phyloP scores from a whole-genome alignment of 2,113 vertebrate genomes.

The Burhinus oedicnemus region DNA sequence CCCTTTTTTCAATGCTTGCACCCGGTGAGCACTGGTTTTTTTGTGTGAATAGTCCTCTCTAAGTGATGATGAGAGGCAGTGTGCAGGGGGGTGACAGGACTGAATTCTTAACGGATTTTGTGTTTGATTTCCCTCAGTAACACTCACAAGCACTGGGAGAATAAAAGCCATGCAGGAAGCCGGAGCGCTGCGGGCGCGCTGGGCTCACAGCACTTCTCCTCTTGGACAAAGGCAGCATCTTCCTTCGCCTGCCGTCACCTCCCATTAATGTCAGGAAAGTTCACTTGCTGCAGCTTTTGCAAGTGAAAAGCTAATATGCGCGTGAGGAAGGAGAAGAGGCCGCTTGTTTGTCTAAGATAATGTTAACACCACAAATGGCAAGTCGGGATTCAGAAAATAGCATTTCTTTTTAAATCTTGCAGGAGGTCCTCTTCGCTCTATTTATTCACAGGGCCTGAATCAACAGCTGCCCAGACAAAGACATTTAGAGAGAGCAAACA shows the following conservation, averaged over 20 bases:
- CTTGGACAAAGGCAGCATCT: not conserved
- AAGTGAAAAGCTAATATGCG: not conserved
- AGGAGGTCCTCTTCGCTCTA: not conserved
- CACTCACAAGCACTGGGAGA: not conserved
- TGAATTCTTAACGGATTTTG: not conserved
- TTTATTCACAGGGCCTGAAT: not conserved
- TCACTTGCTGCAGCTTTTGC: slow-evolving; percentile 1
- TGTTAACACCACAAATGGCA: not conserved
- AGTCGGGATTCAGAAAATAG: not conserved
- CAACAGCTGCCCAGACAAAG: slow-evolving; percentile 23
- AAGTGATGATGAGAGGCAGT: not conserved
- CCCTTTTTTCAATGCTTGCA: not conserved
- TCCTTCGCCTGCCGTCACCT: not conserved
- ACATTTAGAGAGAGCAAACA: slow-evolving; percentile 33
- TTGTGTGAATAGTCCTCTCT: not conserved
- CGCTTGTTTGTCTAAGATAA: not conserved
- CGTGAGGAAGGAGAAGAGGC: not conserved
- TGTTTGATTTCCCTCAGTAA: not conserved
- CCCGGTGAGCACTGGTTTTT: not conserved
- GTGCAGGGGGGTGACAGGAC: not conserved
- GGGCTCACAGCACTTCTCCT: not conserved
- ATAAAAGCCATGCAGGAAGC: not conserved
- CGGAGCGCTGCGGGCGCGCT: not conserved
- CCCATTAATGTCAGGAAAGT: slow-evolving; percentile 16
- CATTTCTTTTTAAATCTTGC: not conserved